Conservation (phyloP, 2,113 vertebrate genomes). For the Harpagus bidentatus region DNA sequence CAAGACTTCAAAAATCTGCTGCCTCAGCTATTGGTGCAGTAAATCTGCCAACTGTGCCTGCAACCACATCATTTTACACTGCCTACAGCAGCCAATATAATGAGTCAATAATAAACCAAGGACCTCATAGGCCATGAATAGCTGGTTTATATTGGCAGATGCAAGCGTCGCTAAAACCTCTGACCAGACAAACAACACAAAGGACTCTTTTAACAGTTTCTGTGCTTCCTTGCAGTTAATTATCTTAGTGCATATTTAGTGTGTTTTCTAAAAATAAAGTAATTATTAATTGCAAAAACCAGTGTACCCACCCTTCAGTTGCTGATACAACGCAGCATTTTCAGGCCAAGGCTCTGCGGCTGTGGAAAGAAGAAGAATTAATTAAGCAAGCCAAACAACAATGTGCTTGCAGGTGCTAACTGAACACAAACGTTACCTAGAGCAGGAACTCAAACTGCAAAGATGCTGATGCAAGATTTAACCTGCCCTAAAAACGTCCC, state of each 20-base stretch:
- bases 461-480: neutral
- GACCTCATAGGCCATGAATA: constrained; percentile 73
- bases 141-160: constrained; percentile 73
- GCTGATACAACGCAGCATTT: constrained; percentile 81
- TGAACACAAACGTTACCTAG: neutral
- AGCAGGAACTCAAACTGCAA: neutral
- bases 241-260: constrained; percentile 49
- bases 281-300: constrained; percentile 56
- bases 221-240: constrained; percentile 47
- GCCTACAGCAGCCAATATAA: constrained; percentile 81
- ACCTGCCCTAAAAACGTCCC: constrained; percentile 1
- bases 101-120: constrained; percentile 84
- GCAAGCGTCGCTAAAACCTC: constrained; percentile 67
- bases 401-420: constrained; percentile 6
- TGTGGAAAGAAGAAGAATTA: constrained; percentile 59
- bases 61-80: constrained; percentile 81
- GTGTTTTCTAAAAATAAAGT: constrained; percentile 47
- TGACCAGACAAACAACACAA: constrained; percentile 68
- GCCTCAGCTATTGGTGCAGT: constrained; percentile 82
- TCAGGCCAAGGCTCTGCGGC: constrained; percentile 84
- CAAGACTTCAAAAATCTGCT: constrained; percentile 84
- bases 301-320: constrained; percentile 76
- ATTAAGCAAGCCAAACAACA: constrained; percentile 44
- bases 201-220: constrained; percentile 46
- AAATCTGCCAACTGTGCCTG: constrained; percentile 82